phyloP scores from a whole-genome alignment of 1,140 invertebrate genomes.

The Ceratosolen fusciceps region DNA sequence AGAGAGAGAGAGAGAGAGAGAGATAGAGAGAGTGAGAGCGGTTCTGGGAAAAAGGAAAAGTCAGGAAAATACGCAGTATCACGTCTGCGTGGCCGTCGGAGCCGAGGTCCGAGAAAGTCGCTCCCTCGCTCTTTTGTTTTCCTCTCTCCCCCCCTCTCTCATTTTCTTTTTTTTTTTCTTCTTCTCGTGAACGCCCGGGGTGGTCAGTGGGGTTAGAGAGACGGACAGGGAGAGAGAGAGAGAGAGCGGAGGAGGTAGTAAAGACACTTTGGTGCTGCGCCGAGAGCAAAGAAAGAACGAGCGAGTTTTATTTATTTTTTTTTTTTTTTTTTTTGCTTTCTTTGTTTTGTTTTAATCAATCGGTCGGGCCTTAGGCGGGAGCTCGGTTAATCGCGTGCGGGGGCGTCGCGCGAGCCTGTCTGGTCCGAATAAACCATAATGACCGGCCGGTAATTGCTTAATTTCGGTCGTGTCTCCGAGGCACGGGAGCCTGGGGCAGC shows the following conservation, averaged over 20 bases:
- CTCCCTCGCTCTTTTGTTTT: not conserved
- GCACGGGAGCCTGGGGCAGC: not conserved
- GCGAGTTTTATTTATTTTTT: too few relatives aligned
- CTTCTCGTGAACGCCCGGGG: not conserved
- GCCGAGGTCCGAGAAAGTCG: not conserved
- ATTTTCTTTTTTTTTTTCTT: too few relatives aligned
- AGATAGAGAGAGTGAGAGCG: too few relatives aligned
- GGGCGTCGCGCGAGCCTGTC: not conserved
- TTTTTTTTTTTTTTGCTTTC: too few relatives aligned
- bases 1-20: too few relatives aligned
- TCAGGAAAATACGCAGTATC: constrained; percentile 16
- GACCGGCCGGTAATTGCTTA: constrained; percentile 65
- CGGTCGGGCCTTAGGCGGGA: constrained; percentile 8
- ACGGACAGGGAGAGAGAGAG: not conserved
- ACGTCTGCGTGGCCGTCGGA: not conserved
- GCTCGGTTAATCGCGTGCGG: constrained; percentile 24
- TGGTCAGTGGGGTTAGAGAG: constrained; percentile 16
- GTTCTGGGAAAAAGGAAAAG: constrained; percentile 16
- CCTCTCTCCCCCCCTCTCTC: not conserved
- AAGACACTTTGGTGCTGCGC: too few relatives aligned
- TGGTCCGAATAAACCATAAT: constrained; percentile 52
- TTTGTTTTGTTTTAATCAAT: too few relatives aligned
- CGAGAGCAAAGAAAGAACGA: too few relatives aligned
- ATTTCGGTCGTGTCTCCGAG: constrained; percentile 61
- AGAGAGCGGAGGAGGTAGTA: not conserved